Evolutionary conservation across 2,113 vertebrate genomes (phyloP).

Genomic region (Oophaga pumilio): DNA sequence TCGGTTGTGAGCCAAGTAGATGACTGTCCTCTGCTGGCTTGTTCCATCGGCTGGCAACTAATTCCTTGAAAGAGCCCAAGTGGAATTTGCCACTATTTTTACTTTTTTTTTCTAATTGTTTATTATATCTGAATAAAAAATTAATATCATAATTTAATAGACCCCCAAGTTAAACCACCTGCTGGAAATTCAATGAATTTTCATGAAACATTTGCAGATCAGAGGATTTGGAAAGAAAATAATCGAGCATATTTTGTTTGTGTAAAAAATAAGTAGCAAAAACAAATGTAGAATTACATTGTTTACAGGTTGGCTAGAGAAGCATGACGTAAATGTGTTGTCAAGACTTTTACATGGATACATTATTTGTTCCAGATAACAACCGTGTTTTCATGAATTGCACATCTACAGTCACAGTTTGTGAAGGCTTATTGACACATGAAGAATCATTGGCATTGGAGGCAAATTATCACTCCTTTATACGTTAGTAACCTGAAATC

Average conservation of each 20-base stretch:
- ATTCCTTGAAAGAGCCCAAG: no score
- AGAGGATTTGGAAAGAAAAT: neutral
- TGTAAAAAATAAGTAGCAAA: neutral
- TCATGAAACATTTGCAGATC: neutral
- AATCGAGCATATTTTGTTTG: neutral
- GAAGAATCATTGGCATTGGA: slow-evolving; percentile 25
- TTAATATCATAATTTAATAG: no score
- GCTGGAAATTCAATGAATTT: neutral
- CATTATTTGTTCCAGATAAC: neutral
- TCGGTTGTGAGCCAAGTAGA: no score
- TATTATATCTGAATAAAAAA: no score
- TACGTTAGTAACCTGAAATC: slow-evolving; percentile 12
- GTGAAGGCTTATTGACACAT: neutral
- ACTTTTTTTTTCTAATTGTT: no score
- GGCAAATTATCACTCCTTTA: slow-evolving; percentile 40
- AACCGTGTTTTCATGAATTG: neutral
- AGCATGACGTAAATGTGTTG: slow-evolving; percentile 29
- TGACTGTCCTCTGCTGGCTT: no score
- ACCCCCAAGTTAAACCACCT: no score
- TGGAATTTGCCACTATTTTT: no score
- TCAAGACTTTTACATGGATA: slow-evolving; percentile 8
- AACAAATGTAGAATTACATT: neutral
- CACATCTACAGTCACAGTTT: neutral
- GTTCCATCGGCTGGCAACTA: no score
- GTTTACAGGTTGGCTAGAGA: neutral